Evolutionary conservation across 2,888 invertebrate genomes (phyloP).

Genomic region (Drosophila merina): DNA sequence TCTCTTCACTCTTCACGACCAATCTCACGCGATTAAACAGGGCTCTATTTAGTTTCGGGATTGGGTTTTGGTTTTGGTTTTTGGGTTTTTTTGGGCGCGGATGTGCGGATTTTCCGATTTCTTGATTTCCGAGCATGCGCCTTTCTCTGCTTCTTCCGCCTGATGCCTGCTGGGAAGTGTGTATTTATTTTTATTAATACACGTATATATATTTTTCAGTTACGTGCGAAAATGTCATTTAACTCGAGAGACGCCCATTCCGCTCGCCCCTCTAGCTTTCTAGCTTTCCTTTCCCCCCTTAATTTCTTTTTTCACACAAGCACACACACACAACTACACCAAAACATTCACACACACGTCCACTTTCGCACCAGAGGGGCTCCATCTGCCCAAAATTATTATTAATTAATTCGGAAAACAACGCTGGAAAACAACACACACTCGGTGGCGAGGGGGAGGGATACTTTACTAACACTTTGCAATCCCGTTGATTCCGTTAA

Average conservation of each 20-base stretch:
- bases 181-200: conserved; percentile 76
- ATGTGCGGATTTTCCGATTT: conserved; percentile 13
- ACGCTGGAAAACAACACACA: conserved; percentile 7
- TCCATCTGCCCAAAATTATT: conserved; percentile 42
- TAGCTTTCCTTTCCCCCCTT: conserved; percentile 36
- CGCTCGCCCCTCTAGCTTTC: conserved; percentile 32
- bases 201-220: conserved; percentile 55
- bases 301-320: conserved; percentile 35
- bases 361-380: conserved; percentile 18
- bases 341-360: conserved; percentile 24
- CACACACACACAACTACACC: conserved; percentile 30
- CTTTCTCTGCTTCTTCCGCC: conserved; percentile 37
- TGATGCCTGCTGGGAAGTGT: conserved; percentile 64
- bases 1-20: neutral
- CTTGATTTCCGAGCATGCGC: conserved; percentile 41
- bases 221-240: conserved; percentile 57
- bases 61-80: neutral
- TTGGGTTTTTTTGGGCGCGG: neutral
- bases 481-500: conserved; percentile 29
- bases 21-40: conserved; percentile 19
- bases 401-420: conserved; percentile 42
- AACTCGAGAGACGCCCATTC: conserved; percentile 51
- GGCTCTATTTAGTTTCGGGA: neutral
- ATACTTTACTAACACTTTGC: conserved; percentile 26
- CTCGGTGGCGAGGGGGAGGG: neutral